Base-by-base conservation (phyloP, 2,797 vertebrate genomes). In the Bovichtus diacanthus region DNA sequence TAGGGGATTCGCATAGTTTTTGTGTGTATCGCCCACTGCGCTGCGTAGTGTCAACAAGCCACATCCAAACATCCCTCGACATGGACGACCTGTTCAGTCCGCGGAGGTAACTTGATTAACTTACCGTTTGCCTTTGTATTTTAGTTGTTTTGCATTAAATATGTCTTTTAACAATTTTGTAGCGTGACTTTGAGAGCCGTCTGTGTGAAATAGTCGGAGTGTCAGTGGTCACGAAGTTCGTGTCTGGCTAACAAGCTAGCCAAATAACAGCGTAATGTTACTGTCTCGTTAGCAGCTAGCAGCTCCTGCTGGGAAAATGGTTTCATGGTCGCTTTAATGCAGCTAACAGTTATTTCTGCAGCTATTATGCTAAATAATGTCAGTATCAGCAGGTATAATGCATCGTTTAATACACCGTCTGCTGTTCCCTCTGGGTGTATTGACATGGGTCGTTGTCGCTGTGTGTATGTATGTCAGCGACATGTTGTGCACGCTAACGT, bases 31-130 rank as follows among this genome's bases (percentile, higher is more conserved):
- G 93, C 93, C 93, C 91, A 86, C 92, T 90, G 90, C 87, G 90
- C 91, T 87, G 93, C 94, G 91, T 90, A 95, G 94, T 95, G 94
- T 95, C 95, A 95, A 95, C 95, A 95, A 94, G 95, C 95, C 77
- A 90, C 87, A 93, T 94, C 94, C 83, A 92, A 83, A 94, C 95
- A 95, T 91, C 96, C 90, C 70, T 90, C 94, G 97, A 93, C 96
- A 99, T 99, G 98, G 98, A 99, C 87, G 97, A 98, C 94, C 95
- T 98, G 77, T 96, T 97, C 96, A 96, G 97, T 94, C 96, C 97
- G 94, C 95, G 97, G 96, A 99, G 98, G 98, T 99, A 98, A 96
- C 96, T 96, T 87, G 53, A 27, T 75, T 6, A 81, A 85, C 79
- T 87, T 67, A 4, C 11, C 90, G 87, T 60, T 4, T 27, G 16